phyloP scores from a whole-genome alignment of 2,113 vertebrate genomes.

The Haemorhous mexicanus region DNA sequence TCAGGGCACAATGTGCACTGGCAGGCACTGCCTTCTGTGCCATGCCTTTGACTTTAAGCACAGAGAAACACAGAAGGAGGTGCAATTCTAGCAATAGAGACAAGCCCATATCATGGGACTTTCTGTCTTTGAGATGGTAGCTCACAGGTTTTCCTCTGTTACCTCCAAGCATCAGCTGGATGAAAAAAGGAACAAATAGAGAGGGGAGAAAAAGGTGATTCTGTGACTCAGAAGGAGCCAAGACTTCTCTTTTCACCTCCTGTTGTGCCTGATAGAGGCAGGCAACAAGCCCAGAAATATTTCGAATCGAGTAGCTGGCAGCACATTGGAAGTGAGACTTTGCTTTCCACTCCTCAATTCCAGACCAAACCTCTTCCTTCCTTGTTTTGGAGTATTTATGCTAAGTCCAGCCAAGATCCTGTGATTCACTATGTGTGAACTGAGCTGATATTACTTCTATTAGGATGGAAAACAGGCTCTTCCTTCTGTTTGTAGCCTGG shows the following conservation, averaged over 20 bases:
- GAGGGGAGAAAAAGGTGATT: not conserved
- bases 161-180: not conserved
- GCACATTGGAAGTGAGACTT: not conserved
- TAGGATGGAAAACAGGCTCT: not conserved
- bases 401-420: not conserved
- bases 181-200: not conserved
- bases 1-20: accelerated
- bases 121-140: not conserved
- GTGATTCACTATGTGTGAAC: not conserved
- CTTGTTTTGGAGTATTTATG: not conserved
- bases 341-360: not conserved
- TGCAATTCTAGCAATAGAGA: not conserved
- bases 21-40: not conserved
- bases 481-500: not conserved
- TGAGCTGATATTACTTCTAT: not conserved
- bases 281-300: not conserved
- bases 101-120: not conserved
- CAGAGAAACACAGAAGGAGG: not conserved
- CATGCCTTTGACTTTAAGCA: not conserved
- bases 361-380: not conserved
- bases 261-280: not conserved
- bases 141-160: not conserved
- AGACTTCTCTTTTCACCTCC: not conserved
- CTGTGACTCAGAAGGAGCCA: not conserved
- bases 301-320: not conserved